A percentile compares a stretch with the other conserved stretches of the same genome.
These are phyloP conservation scores for Drosophila pruinosa DNA, from an alignment of 1,140 invertebrate species.

Conservation along the genomic window DNA sequence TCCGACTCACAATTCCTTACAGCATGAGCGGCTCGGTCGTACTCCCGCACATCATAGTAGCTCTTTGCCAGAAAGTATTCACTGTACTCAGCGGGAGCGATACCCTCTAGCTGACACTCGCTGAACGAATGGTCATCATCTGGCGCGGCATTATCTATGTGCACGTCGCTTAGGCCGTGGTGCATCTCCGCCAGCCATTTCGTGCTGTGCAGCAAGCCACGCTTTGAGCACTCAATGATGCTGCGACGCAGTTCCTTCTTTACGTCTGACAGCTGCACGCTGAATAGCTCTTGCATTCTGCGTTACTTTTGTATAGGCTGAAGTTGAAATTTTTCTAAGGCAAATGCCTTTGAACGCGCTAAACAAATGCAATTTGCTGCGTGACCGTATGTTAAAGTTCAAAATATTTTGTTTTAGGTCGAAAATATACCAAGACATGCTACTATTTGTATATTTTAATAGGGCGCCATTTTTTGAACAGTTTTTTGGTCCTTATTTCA, in stretches of 20 bases:
- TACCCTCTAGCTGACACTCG: slow-evolving; percentile 68
- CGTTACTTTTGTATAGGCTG: neutral
- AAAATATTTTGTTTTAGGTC: too few species aligned
- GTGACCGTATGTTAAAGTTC: too few species aligned
- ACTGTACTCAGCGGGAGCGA: slow-evolving; percentile 86
- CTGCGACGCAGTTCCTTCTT: slow-evolving; percentile 72
- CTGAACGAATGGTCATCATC: slow-evolving; percentile 70
- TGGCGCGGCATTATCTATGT: slow-evolving; percentile 83
- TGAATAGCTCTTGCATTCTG: slow-evolving; percentile 68
- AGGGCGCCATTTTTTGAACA: too few species aligned
- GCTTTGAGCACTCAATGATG: slow-evolving; percentile 79
- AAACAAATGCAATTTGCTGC: slow-evolving; percentile 56
- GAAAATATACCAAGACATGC: too few species aligned
- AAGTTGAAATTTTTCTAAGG: neutral
- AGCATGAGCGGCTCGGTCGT: slow-evolving; percentile 94
- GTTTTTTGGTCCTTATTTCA: too few species aligned
- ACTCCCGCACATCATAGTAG: slow-evolving; percentile 96
- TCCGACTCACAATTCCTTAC: slow-evolving; percentile 87
- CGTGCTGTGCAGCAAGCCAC: slow-evolving; percentile 82
- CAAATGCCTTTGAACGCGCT: slow-evolving; percentile 25
- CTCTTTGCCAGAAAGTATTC: slow-evolving; percentile 92
- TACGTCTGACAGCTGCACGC: slow-evolving; percentile 64
- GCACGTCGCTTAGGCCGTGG: slow-evolving; percentile 88
- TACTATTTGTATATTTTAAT: too few species aligned
- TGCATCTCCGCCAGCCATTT: slow-evolving; percentile 95